phyloP scores from a whole-genome alignment of 2,113 vertebrate species.

The Penelope pileata region DNA sequence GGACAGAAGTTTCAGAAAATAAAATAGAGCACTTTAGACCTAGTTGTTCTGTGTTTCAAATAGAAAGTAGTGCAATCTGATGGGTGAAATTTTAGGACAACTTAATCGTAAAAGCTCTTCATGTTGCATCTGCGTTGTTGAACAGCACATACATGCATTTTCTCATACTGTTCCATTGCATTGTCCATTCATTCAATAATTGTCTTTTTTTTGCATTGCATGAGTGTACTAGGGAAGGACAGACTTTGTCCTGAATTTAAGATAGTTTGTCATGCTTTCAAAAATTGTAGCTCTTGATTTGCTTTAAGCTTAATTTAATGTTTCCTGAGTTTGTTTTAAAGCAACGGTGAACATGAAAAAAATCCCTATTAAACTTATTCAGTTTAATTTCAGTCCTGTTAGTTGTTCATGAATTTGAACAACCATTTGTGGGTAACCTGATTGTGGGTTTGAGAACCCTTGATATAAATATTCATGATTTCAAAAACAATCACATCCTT shows the following conservation, averaged over 20 bases:
- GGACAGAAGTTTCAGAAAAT: not conserved
- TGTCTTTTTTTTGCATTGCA: constrained; percentile 64
- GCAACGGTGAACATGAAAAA: not conserved
- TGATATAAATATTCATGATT: not conserved
- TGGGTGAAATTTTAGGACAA: not conserved
- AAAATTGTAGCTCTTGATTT: constrained; percentile 39
- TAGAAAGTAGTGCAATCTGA: not conserved
- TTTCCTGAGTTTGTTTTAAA: not conserved
- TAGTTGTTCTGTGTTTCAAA: not conserved
- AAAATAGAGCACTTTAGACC: not conserved
- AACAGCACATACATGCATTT: constrained; percentile 58
- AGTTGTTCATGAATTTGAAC: not conserved
- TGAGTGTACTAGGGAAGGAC: constrained; percentile 20
- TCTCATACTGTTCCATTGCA: constrained; percentile 70
- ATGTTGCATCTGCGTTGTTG: constrained; percentile 58
- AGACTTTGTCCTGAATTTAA: not conserved
- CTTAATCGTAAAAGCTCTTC: constrained; percentile 1
- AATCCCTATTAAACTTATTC: not conserved
- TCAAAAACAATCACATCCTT: not conserved
- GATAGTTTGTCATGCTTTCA: constrained; percentile 17
- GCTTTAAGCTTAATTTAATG: not conserved
- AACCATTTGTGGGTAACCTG: not conserved
- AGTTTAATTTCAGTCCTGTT: not conserved
- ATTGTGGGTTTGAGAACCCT: not conserved
- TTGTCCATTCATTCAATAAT: constrained; percentile 64